These are phyloP conservation scores for Neotragus pygmaeus DNA, from an alignment of 2,113 vertebrate species.

Conservation along the genomic window DNA sequence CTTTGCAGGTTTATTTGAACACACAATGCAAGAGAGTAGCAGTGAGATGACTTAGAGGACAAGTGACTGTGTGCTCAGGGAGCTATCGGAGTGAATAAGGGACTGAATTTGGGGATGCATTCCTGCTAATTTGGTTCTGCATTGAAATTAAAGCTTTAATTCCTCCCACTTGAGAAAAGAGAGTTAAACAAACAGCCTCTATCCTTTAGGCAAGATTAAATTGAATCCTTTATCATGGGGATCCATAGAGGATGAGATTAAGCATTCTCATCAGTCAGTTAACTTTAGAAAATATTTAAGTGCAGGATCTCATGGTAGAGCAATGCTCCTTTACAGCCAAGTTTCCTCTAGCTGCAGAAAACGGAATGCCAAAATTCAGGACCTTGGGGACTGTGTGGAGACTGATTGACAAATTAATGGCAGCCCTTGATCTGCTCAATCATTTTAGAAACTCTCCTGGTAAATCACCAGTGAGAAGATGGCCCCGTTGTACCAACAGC, in stretches of 20 bases:
- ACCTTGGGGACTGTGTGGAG: not conserved
- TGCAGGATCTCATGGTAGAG: not conserved
- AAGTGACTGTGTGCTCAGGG: not conserved
- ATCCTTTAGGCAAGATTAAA: conserved; percentile 68
- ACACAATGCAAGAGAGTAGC: not conserved
- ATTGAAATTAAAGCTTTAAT: conserved; percentile 58
- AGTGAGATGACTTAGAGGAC: not conserved
- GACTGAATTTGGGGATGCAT: conserved; percentile 16
- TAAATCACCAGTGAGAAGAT: not conserved
- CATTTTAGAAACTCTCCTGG: not conserved
- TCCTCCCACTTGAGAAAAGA: conserved; percentile 61
- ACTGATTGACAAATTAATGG: not conserved
- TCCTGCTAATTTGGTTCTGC: conserved; percentile 45
- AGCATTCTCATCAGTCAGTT: conserved; percentile 50
- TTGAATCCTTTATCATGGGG: conserved; percentile 57
- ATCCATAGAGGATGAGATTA: conserved; percentile 29
- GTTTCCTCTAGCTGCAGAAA: not conserved
- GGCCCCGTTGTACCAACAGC: not conserved
- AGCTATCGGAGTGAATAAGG: not conserved
- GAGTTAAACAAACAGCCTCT: conserved; percentile 62
- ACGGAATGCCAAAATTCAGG: not conserved
- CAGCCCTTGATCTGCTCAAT: not conserved
- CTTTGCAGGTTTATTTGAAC: conserved; percentile 26
- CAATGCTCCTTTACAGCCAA: not conserved
- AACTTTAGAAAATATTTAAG: conserved; percentile 55